Percentiles rank a stretch among this genome's conserved stretches.
Evolutionary conservation across 2,888 invertebrate species (phyloP).

Genomic region (Calliopum simillimum): DNA sequence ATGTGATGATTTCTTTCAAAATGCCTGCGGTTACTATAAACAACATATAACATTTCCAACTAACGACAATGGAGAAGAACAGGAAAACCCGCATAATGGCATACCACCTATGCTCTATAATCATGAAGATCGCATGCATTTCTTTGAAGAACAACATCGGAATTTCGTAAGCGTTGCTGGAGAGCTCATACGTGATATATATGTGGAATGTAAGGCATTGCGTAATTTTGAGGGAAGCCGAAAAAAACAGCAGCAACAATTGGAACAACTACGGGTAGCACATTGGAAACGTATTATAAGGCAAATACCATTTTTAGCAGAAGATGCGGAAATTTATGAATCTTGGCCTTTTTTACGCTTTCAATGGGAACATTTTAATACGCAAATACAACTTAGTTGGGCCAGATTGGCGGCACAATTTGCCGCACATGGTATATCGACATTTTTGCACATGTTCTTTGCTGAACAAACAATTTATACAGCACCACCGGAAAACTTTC

Average conservation of each 20-base stretch:
- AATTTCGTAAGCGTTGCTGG: conserved; percentile 56
- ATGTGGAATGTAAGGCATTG: conserved; percentile 50
- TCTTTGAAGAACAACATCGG: conserved; percentile 52
- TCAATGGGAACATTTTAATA: conserved; percentile 54
- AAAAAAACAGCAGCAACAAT: conserved; percentile 1
- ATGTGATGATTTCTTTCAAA: conserved; percentile 59
- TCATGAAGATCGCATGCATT: conserved; percentile 57
- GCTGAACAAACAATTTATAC: conserved; percentile 58
- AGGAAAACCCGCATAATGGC: conserved; percentile 28
- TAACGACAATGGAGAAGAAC: not conserved
- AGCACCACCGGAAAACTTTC: conserved; percentile 51
- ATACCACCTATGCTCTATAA: conserved; percentile 60
- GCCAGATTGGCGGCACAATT: conserved; percentile 55
- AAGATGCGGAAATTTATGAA: conserved; percentile 42
- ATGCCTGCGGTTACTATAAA: conserved; percentile 58
- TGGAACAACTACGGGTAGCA: not conserved
- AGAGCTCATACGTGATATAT: conserved; percentile 51
- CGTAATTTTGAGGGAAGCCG: not conserved
- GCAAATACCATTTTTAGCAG: conserved; percentile 52
- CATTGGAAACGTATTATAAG: conserved; percentile 51
- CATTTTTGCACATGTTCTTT: conserved; percentile 58
- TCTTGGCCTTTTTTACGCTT: conserved; percentile 59
- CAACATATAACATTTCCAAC: not conserved
- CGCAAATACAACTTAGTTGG: conserved; percentile 52
- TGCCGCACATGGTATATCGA: conserved; percentile 57